Conservation (phyloP, 2,888 invertebrate species). For the Ephialtes manifestator region DNA sequence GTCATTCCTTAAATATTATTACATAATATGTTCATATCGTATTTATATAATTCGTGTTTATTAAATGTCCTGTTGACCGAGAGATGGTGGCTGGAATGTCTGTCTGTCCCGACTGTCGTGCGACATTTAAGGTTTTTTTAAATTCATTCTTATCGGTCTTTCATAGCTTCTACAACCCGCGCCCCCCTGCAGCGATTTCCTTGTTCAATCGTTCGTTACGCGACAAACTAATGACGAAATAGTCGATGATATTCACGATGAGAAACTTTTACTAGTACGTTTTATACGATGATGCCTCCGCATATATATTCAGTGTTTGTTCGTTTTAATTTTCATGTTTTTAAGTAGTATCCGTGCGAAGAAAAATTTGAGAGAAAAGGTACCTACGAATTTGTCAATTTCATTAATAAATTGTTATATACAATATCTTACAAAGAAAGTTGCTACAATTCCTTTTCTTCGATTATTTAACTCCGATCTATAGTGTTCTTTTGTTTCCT, state of each 20-base stretch:
- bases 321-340: constrained; percentile 72
- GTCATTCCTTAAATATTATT: constrained; percentile 83
- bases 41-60: constrained; percentile 78
- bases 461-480: constrained; percentile 76
- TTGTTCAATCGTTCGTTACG: constrained; percentile 34
- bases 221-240: constrained; percentile 38
- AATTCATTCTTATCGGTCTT: constrained; percentile 36
- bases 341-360: constrained; percentile 77
- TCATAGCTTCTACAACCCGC: constrained; percentile 39
- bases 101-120: constrained; percentile 77
- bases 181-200: constrained; percentile 70
- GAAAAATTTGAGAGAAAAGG: constrained; percentile 79
- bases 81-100: constrained; percentile 83
- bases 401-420: constrained; percentile 85
- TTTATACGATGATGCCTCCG: constrained; percentile 11
- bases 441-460: constrained; percentile 81
- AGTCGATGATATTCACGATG: constrained; percentile 35
- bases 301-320: constrained; percentile 31
- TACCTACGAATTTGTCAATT: constrained; percentile 84
- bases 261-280: constrained; percentile 10
- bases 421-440: constrained; percentile 86
- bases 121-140: constrained; percentile 62
- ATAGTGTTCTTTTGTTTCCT: constrained; percentile 64
- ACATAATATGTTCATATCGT: constrained; percentile 80
- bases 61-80: constrained; percentile 77